Base-by-base conservation (phyloP, 1,140 invertebrate genomes). In the Nasonia vitripennis region DNA sequence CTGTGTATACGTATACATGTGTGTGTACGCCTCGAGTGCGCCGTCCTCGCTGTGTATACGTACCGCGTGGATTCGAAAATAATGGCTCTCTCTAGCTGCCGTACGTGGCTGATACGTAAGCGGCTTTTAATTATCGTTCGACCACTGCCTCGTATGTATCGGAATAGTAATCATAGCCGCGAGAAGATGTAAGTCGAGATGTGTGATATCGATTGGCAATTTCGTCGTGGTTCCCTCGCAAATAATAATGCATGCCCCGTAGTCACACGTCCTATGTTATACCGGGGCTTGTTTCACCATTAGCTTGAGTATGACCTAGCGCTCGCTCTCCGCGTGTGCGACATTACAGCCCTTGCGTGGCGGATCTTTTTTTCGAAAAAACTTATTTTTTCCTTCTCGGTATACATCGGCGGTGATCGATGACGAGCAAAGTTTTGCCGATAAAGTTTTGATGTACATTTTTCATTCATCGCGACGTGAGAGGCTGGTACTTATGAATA, bases 281-380 rank as follows among this genome's bases (percentile, higher is more conserved):
- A 45, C 20, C 27, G 3, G 17, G 17, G 20, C 34, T 45, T 45
- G 74, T 75, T 45, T 45, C 77, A 23, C 27, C 45, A 78, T 78
- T 78, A 78, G 48, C 27, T 55, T 78, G 48, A 78, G 62, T 78
- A 55, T 55, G n/a, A 55, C 77, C n/a, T 78, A 20, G 75, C 75
- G 67, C n/a, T 27, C n/a, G n/a, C n/a, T 27, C 75, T 9, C 45
- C 12, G 23, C 75, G 20, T 37, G 48, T 17, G 23, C 45, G 7
- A 20, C 2, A 73, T 31, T 12, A 51, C 12, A 37, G 27, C 9
- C 12, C 71, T 73, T 12, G 71, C 34, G 71, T 73, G 71, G 48
- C 48, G 48, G 3, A 12, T 51, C 48, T 4, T 14, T 51, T 14
- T 51, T 51, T 4, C 9, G 48, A 51, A 51, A 51, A 51, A 51